Conservation (phyloP, 2,797 vertebrate genomes). For the Falco rusticolus region DNA sequence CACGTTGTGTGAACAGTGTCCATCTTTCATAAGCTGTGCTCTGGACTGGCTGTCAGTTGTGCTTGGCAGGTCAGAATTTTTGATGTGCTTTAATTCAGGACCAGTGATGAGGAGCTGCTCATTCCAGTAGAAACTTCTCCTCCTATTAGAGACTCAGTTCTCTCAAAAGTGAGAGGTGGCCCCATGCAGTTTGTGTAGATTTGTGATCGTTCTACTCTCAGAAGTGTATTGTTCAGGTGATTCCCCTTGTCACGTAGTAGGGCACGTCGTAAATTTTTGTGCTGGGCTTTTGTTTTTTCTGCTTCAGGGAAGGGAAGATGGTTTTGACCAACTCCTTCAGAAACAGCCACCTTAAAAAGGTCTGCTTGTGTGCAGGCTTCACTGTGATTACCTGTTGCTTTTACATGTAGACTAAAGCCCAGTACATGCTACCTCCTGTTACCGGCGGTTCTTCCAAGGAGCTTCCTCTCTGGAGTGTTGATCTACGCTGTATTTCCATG, state of each 20-base stretch:
- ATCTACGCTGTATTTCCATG: not conserved
- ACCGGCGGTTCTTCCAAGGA: not conserved
- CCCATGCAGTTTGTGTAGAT: not conserved
- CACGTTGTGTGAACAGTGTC: not conserved
- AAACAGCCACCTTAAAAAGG: not conserved
- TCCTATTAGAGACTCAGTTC: not conserved
- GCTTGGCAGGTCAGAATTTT: not conserved
- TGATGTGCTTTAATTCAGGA: not conserved
- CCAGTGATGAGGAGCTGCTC: no score
- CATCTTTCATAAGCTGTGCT: not conserved
- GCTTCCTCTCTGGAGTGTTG: not conserved
- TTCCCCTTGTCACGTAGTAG: not conserved
- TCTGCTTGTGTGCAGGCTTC: not conserved
- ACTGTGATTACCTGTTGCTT: not conserved
- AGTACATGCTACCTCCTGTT: no score
- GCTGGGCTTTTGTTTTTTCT: not conserved
- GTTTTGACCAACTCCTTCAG: not conserved
- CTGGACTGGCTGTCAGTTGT: not conserved
- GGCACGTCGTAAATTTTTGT: not conserved
- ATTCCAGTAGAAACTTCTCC: not conserved
- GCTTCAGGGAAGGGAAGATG: not conserved
- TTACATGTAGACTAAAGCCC: not conserved
- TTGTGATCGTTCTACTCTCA: not conserved
- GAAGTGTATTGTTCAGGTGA: not conserved
- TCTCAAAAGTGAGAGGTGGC: not conserved